phyloP scores from a whole-genome alignment of 2,797 vertebrate species.

The Hemitrygon akajei region DNA sequence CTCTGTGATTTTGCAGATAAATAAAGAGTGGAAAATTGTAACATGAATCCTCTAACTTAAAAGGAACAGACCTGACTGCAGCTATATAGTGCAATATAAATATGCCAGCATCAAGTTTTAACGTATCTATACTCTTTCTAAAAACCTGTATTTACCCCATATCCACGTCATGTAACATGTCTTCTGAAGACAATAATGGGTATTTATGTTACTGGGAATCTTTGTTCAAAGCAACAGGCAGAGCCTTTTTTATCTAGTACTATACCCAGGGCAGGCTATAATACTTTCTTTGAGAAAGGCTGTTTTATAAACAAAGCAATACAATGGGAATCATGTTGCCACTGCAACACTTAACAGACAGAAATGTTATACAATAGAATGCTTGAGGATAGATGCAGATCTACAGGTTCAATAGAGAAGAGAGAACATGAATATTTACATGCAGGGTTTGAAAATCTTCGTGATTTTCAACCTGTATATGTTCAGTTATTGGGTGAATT shows the following conservation, averaged over 20 bases:
- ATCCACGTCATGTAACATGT: background rate
- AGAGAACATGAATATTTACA: background rate
- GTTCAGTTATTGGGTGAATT: too few species aligned
- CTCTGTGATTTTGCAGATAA: background rate
- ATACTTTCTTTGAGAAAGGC: slow-evolving; percentile 46
- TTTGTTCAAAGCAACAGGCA: slow-evolving; percentile 15
- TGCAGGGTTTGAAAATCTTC: too few species aligned
- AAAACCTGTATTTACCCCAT: background rate
- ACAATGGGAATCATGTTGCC: slow-evolving; percentile 42
- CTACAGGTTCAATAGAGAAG: background rate
- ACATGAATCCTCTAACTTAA: background rate
- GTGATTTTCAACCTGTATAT: too few species aligned
- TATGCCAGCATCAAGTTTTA: background rate
- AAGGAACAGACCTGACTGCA: background rate
- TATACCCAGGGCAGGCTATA: slow-evolving; percentile 43
- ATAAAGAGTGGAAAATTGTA: background rate
- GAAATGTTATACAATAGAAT: background rate
- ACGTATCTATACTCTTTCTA: background rate
- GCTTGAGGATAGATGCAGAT: background rate
- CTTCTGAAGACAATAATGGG: background rate
- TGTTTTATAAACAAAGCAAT: slow-evolving; percentile 47
- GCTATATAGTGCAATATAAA: background rate
- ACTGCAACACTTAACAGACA: slow-evolving; percentile 43
- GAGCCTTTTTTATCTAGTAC: slow-evolving; percentile 39
- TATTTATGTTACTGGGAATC: background rate